Evolutionary conservation across 2,113 vertebrate genomes (phyloP), one percentile per base, ranked within the genome.

Genomic region (Copsychus sechellarum): DNA sequence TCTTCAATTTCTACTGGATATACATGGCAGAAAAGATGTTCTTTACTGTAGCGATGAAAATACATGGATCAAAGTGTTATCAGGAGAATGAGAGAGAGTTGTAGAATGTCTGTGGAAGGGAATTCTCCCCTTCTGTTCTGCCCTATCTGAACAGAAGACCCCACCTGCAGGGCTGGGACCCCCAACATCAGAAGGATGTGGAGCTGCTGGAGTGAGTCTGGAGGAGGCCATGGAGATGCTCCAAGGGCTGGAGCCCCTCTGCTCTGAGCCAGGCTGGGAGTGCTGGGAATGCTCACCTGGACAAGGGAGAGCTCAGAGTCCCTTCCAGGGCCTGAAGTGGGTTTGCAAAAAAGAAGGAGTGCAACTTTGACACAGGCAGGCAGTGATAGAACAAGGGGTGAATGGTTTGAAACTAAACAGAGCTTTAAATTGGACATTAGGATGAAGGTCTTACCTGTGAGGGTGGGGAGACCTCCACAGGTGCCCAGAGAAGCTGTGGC

Each of bases 281-380:
- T 66, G 24, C 45, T 85, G 81, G 45, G 17, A 7, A 4, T 51
- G 43, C 0, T 83, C 72, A 18, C 25, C 16, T 58, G 72, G 36
- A 40, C 24, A 78, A 10, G 56, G 0, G 18, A 25, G 71, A 7
- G 13, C 5, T 84, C 50, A 38, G 29, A 54, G 47, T 20, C 34
- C 31, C 34, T 64, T 8, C 0, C 14, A 72, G 25, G 0, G 33
- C 12, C 36, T 51, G 1, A 58, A 36, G 23, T 8, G 9, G 8
- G 8, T 14, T 61, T 60, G 34, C 12, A 34, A 8, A 61, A 81
- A n/a, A 47, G 13, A 20, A 2, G 1, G 12, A 81, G 16, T 22
- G 6, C 0, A 0, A 13, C 18, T 40, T 61, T 61, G 61, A 34
- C 11, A 22, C 17, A 47, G 36, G 36, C 33, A 66, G 51, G 21